Evolutionary conservation across 2,797 vertebrate genomes (phyloP), one percentile per base, ranked within the genome.

Genomic region (Dromococcyx pavoninus): DNA sequence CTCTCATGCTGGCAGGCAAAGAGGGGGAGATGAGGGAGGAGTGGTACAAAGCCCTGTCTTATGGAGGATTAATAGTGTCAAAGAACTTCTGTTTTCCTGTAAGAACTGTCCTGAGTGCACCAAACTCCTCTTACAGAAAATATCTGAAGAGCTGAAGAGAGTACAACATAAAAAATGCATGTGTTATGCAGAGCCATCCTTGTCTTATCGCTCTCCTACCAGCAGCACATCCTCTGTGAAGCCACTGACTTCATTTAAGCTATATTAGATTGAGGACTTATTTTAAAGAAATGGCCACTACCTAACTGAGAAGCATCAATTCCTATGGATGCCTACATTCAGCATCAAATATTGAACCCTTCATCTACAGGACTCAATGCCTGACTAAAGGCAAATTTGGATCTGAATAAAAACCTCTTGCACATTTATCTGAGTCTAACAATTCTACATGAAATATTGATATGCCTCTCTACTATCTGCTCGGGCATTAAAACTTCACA

Each of bases 1-100:
- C 77, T 94, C 81, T 88, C 66, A 75, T 95, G 96, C 91, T 96
- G 96, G 83, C 87, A 96, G 94, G 71, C 43, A 19, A 54, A 15
- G 76, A 94, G 30, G 18, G 71, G 44, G 15, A 96, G 75, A 76
- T 13, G 43, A 50, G 9, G 46, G 86, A 85, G 37, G 76, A 88
- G 56, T 66, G 57, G 32, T 92, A 83, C 54, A 81, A 86, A 91
- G 60, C 69, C 92, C 88, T 80, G 43, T 88, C 82, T 89, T 82
- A 72, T 91, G 91, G 86, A 92, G 91, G 94, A 94, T 67, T 93
- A 94, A 93, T 88, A 95, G 56, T 50, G 72, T 64, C 67, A 84
- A 84, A 10, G 9, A 85, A 81, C 72, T 96, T 95, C 83, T 91
- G 51, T 84, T 91, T 92, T 90, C 41, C 75, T 84, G 35, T 84